phyloP scores from a whole-genome alignment of 2,797 vertebrate genomes.

The Malurus splendens region DNA sequence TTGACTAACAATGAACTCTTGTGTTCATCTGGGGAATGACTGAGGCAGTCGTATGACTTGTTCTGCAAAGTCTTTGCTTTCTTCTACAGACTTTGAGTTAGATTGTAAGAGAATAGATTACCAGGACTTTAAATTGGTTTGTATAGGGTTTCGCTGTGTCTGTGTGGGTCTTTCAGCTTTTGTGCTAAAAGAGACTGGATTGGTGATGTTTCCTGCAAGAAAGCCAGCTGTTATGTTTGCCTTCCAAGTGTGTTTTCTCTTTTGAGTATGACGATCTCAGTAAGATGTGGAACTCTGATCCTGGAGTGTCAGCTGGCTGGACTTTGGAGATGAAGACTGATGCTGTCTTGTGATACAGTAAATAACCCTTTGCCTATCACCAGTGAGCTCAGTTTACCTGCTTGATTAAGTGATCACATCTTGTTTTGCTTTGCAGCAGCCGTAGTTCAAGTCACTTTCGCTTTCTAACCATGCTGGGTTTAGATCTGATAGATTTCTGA shows the following conservation, averaged over 20 bases:
- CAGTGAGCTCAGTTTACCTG: constrained; percentile 12
- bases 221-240: background rate
- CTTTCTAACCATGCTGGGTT: background rate
- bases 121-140: background rate
- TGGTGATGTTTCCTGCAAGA: background rate
- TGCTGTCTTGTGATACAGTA: constrained; percentile 28
- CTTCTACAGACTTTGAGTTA: background rate
- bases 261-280: background rate
- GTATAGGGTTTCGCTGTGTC: background rate
- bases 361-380: constrained; percentile 19
- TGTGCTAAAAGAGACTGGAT: background rate
- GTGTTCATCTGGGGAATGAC: background rate
- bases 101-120: background rate
- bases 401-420: background rate
- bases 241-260: background rate
- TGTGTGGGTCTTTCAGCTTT: background rate
- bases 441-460: background rate
- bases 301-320: background rate
- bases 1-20: constrained; percentile 1
- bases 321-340: background rate
- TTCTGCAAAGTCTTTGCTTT: background rate
- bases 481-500: background rate
- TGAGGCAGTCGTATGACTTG: constrained; percentile 18
- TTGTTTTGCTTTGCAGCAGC: constrained; percentile 7
- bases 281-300: background rate